Evolutionary conservation across 2,797 vertebrate genomes (phyloP).

Genomic region (Labroides dimidiatus): DNA sequence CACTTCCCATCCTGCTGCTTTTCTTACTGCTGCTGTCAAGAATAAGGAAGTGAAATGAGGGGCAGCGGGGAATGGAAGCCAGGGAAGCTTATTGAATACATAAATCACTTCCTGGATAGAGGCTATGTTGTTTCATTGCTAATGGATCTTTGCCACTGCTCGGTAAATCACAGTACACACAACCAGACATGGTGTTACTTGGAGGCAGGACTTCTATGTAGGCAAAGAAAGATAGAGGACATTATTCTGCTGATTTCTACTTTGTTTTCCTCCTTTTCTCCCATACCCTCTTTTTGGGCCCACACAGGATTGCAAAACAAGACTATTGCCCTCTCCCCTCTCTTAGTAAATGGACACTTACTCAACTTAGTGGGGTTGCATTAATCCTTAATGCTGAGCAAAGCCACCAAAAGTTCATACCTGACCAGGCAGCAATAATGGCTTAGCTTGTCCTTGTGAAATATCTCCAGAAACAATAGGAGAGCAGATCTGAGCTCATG

Average conservation of each 20-base stretch:
- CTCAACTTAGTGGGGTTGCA: slow-evolving; percentile 42
- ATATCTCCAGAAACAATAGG: slow-evolving; percentile 5
- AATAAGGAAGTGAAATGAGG: slow-evolving; percentile 67
- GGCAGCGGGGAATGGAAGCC: slow-evolving; percentile 66
- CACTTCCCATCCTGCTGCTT: slow-evolving; percentile 51
- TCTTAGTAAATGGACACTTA: slow-evolving; percentile 51
- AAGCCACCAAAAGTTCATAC: slow-evolving; percentile 61
- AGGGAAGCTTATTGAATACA: slow-evolving; percentile 74
- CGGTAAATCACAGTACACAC: slow-evolving; percentile 69
- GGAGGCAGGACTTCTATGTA: slow-evolving; percentile 38
- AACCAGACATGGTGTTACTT: slow-evolving; percentile 38
- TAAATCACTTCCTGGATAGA: slow-evolving; percentile 77
- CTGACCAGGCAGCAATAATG: slow-evolving; percentile 29
- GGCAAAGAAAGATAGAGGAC: slow-evolving; percentile 37
- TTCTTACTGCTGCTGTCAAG: slow-evolving; percentile 67
- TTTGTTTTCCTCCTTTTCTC: slow-evolving; percentile 25
- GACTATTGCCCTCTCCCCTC: slow-evolving; percentile 36
- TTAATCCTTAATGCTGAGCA: slow-evolving; percentile 53
- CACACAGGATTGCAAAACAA: slow-evolving; percentile 48
- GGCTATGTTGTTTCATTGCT: slow-evolving; percentile 74
- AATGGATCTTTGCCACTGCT: slow-evolving; percentile 72
- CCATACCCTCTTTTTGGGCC: slow-evolving; percentile 25
- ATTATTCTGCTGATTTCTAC: slow-evolving; percentile 52
- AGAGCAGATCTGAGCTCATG: slow-evolving; percentile 9
- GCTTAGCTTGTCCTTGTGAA: slow-evolving; percentile 19